Conservation (phyloP, 2,888 invertebrate species). For the Dicyrtoma fusca region DNA sequence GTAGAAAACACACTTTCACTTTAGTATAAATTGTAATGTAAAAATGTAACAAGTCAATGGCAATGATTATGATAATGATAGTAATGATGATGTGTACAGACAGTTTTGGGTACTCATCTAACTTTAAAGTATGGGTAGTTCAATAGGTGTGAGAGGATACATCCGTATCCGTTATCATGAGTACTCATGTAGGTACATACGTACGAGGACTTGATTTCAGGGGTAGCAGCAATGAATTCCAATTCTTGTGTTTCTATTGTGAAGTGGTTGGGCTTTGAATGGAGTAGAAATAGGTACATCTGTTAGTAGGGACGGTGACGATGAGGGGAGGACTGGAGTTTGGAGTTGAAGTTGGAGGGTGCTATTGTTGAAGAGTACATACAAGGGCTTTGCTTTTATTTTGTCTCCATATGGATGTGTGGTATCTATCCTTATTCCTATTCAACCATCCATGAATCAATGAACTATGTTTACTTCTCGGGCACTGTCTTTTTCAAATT, state of each 20-base stretch:
- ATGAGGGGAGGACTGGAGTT: background rate
- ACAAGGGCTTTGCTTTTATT: background rate
- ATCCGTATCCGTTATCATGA: too few relatives aligned
- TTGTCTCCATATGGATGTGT: constrained; percentile 17
- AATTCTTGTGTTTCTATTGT: background rate
- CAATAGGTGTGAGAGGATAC: too few relatives aligned
- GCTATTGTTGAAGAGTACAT: constrained; percentile 18
- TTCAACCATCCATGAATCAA: constrained; percentile 33
- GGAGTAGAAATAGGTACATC: background rate
- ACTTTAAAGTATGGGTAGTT: too few relatives aligned
- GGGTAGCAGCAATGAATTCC: too few relatives aligned
- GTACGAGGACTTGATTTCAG: too few relatives aligned
- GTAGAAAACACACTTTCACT: too few relatives aligned
- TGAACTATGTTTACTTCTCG: constrained; percentile 32
- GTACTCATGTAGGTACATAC: too few relatives aligned
- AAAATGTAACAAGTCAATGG: too few relatives aligned
- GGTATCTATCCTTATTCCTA: constrained; percentile 10
- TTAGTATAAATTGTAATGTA: too few relatives aligned
- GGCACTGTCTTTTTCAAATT: background rate
- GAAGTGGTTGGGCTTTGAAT: constrained; percentile 26
- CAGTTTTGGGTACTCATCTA: too few relatives aligned
- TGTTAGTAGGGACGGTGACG: constrained; percentile 2
- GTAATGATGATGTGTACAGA: too few relatives aligned
- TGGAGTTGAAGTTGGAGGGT: constrained; percentile 3
- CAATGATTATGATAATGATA: too few relatives aligned